Evolutionary conservation across 2,797 vertebrate genomes (phyloP).

Genomic region (Fringilla coelebs): DNA sequence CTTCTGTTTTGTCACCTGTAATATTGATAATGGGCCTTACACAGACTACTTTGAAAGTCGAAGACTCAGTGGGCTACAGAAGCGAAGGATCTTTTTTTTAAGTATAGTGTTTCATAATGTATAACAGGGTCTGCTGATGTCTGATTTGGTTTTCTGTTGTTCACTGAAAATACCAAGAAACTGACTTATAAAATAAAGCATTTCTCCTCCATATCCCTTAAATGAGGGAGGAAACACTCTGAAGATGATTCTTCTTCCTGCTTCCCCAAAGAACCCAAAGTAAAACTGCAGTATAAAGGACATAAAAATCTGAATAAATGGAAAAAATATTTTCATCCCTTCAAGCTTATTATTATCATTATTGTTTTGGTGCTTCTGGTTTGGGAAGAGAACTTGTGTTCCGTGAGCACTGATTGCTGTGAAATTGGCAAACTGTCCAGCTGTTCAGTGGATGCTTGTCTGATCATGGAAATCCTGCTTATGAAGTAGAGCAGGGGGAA

Average conservation of each 20-base stretch:
- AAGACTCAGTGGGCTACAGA: not conserved
- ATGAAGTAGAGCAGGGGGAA: not conserved
- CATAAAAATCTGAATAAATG: conserved; percentile 55
- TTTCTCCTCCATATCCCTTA: not conserved
- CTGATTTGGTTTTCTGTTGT: not conserved
- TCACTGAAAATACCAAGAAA: not conserved
- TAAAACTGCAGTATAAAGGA: not conserved
- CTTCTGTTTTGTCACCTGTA: not conserved
- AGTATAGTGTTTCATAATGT: not conserved
- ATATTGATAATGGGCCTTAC: not conserved
- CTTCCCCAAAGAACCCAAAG: not conserved
- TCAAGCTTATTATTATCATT: conserved; percentile 64
- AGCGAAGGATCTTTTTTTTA: not conserved
- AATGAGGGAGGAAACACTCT: not conserved
- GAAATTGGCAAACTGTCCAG: conserved; percentile 55
- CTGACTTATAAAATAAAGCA: not conserved
- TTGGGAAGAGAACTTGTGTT: conserved; percentile 60
- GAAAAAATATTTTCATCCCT: conserved; percentile 52
- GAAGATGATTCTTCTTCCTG: not conserved
- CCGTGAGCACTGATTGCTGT: conserved; percentile 35
- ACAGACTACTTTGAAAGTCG: not conserved
- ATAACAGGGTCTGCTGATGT: not conserved
- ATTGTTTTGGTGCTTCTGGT: conserved; percentile 33
- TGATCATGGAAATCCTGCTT: conserved; percentile 72
- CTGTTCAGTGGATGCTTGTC: conserved; percentile 74